Evolutionary conservation across 2,888 invertebrate genomes (phyloP), one percentile per base, ranked within the genome.

Genomic region (Philereme transversata): DNA sequence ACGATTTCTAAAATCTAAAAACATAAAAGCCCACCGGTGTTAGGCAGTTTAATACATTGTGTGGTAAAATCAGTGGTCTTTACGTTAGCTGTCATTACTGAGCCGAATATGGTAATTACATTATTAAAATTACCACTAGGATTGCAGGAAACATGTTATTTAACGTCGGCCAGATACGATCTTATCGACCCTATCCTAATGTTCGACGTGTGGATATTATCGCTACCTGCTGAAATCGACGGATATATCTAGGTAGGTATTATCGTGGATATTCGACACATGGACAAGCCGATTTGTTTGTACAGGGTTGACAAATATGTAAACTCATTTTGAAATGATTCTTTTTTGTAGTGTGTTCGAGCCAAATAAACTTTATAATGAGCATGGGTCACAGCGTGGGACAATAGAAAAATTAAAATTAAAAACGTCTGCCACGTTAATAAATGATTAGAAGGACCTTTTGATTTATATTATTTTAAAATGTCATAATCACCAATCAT

Each of bases 121-220:
- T 86, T 90, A 91, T 90, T 88, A 90, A 87, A 91, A 90, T 90
- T 85, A 86, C 87, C 75, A 80, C 86, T 84, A 86, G 89, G 89
- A 90, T 89, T 90, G 84, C 92, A 91, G 92, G 92, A 92, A 90
- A 88, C 90, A 77, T 88, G 91, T 90, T 92, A 92, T 92, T 92
- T 92, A 90, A 89, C 88, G 84, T 87, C 73, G 81, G 69, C 59
- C 70, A 79, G 91, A 92, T 92, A 90, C 62, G 77, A 92, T 92
- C 92, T 92, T 89, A 92, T 92, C 92, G 55, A 80, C 65, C 47
- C 63, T 81, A 87, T 89, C 87, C 90, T 91, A 90, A 91, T 91
- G 82, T 79, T 76, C 80, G 83, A 90, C 85, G 91, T 92, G 90
- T 88, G 90, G 90, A 90, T 90, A 90, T 92, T 90, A 91, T 87